Percentiles rank a stretch among this genome's conserved stretches.
These are phyloP conservation scores for Diglossa cyanea DNA, from an alignment of 2,797 vertebrate species.

Conservation along the genomic window DNA sequence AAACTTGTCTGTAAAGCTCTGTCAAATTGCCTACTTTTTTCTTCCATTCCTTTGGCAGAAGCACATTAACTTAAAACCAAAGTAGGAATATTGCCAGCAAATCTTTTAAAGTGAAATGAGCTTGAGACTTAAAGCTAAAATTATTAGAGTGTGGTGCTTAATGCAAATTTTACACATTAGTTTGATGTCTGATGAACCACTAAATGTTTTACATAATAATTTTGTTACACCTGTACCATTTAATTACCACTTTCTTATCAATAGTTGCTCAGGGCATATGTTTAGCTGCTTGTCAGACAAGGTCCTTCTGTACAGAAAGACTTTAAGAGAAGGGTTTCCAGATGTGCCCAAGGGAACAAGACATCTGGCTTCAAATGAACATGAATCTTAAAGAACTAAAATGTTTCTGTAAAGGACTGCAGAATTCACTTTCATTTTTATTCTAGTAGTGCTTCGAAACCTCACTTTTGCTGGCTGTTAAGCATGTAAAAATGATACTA, in stretches of 20 bases:
- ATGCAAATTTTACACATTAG: neutral
- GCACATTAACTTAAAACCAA: constrained; percentile 8
- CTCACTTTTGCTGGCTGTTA: neutral
- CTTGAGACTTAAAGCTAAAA: neutral
- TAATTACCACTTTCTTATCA: constrained; percentile 5
- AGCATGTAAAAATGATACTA: neutral
- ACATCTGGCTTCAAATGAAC: neutral
- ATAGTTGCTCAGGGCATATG: neutral
- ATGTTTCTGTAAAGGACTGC: neutral
- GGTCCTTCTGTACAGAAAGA: neutral
- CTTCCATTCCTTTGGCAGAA: neutral
- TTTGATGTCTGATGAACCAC: neutral
- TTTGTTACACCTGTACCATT: neutral
- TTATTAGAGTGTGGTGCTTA: neutral
- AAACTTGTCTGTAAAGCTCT: neutral
- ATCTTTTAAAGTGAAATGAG: constrained; percentile 10
- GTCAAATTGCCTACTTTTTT: neutral
- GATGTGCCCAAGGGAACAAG: neutral
- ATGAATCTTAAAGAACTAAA: neutral
- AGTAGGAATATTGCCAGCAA: constrained; percentile 9
- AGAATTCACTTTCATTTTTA: neutral
- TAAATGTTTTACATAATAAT: neutral
- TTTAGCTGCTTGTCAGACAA: neutral
- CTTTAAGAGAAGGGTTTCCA: neutral
- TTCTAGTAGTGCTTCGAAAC: neutral